Evolutionary conservation across 1,140 invertebrate species (phyloP).

Genomic region (Agrilus planipennis): DNA sequence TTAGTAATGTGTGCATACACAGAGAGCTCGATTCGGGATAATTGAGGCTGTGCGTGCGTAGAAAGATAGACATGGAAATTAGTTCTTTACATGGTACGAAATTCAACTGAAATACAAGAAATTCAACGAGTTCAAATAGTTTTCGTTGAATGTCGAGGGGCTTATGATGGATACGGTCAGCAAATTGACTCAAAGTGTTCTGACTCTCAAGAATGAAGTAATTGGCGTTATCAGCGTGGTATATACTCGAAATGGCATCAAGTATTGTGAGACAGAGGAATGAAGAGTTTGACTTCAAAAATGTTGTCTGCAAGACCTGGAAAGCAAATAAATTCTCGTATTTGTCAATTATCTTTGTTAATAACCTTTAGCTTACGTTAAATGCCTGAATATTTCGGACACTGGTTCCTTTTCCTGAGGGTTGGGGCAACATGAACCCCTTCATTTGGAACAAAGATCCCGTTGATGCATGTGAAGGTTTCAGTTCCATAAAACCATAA

Average conservation of each 20-base stretch:
- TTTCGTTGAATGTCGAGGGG: constrained; percentile 86
- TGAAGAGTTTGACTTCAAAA: constrained; percentile 76
- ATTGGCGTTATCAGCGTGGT: constrained; percentile 95
- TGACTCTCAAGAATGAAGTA: constrained; percentile 97
- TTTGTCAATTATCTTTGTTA: background rate
- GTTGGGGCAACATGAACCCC: constrained; percentile 82
- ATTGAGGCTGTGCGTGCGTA: constrained; percentile 62
- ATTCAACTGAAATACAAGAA: constrained; percentile 92
- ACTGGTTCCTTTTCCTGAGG: constrained; percentile 75
- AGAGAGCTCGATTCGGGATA: constrained; percentile 73
- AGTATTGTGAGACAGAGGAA: constrained; percentile 80
- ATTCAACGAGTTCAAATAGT: constrained; percentile 91
- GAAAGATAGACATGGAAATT: constrained; percentile 85
- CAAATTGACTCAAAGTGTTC: constrained; percentile 90
- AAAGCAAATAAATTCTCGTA: constrained; percentile 17
- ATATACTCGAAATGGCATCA: constrained; percentile 92
- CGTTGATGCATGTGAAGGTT: constrained; percentile 71
- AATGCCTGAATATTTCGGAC: constrained; percentile 92
- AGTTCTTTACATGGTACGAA: constrained; percentile 99
- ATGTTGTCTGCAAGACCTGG: constrained; percentile 89
- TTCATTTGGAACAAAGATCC: constrained; percentile 87
- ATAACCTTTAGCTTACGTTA: constrained; percentile 46
- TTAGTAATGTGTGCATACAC: constrained; percentile 79
- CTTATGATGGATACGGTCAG: constrained; percentile 88
- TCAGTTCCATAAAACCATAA: constrained; percentile 82